Conservation (phyloP, 2,113 vertebrate genomes). For the Otocyon megalotis region DNA sequence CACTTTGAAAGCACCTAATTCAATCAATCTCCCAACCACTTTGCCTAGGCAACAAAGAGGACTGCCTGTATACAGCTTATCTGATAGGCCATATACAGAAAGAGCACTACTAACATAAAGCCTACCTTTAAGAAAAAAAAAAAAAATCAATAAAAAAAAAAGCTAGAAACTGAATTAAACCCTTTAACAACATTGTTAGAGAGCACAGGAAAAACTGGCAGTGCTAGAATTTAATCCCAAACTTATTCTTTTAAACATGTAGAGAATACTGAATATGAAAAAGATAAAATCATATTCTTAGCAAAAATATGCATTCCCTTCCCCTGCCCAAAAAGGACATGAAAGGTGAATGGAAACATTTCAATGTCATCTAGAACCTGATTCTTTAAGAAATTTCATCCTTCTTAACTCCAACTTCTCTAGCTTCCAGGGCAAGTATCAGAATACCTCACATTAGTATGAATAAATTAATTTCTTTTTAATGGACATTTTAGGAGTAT, state of each 20-base stretch:
- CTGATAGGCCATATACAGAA: background rate
- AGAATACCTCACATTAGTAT: background rate
- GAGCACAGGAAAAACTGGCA: background rate
- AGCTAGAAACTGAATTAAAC: constrained; percentile 11
- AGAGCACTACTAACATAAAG: background rate
- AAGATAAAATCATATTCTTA: background rate
- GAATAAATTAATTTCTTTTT: background rate
- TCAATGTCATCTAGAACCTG: background rate
- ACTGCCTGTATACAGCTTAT: background rate
- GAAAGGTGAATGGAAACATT: background rate
- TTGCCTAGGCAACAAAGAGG: background rate
- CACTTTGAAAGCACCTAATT: background rate
- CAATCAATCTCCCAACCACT: constrained; percentile 10
- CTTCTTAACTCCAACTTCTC: constrained; percentile 4
- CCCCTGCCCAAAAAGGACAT: background rate
- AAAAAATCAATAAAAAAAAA: constrained; percentile 1
- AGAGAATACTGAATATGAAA: background rate
- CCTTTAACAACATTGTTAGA: background rate
- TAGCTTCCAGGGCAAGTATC: constrained; percentile 1
- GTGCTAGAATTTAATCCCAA: constrained; percentile 22
- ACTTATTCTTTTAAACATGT: background rate
- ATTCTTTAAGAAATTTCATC: constrained; percentile 38
- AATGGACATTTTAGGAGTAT: background rate
- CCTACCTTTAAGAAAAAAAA: background rate
- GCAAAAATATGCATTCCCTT: background rate